Evolutionary conservation across 2,888 invertebrate genomes (phyloP).

Genomic region (Slavum lentiscoides): DNA sequence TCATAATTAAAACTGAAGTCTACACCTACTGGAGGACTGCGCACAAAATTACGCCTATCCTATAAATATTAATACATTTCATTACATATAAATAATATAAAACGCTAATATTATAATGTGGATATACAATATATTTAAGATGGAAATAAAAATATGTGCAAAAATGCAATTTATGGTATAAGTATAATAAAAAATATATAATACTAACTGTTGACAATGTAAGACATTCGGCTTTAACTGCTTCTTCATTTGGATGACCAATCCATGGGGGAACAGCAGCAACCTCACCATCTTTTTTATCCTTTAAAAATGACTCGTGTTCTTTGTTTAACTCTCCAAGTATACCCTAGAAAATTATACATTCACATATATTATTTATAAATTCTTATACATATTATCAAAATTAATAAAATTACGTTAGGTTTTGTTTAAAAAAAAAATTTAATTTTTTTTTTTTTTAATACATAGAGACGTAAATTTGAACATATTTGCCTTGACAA

Average conservation of each 20-base stretch:
- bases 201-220: conserved; percentile 79
- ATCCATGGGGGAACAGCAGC: conserved; percentile 89
- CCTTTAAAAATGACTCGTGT: conserved; percentile 92
- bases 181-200: not conserved
- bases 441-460: too few species aligned
- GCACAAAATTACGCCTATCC: conserved; percentile 96
- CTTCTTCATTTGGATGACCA: conserved; percentile 91
- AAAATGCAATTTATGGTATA: conserved; percentile 6
- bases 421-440: too few species aligned
- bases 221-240: conserved; percentile 92
- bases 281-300: conserved; percentile 72
- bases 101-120: not conserved
- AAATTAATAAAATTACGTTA: too few species aligned
- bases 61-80: conserved; percentile 60
- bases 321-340: conserved; percentile 96
- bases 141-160: too few species aligned
- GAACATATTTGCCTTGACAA: too few species aligned
- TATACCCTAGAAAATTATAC: conserved; percentile 73
- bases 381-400: not conserved
- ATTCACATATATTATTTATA: not conserved
- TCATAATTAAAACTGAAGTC: conserved; percentile 95
- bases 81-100: not conserved
- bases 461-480: too few species aligned
- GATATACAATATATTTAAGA: too few species aligned
- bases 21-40: conserved; percentile 93